phyloP scores from a whole-genome alignment of 2,888 invertebrate genomes.

The Latheticus oryzae region DNA sequence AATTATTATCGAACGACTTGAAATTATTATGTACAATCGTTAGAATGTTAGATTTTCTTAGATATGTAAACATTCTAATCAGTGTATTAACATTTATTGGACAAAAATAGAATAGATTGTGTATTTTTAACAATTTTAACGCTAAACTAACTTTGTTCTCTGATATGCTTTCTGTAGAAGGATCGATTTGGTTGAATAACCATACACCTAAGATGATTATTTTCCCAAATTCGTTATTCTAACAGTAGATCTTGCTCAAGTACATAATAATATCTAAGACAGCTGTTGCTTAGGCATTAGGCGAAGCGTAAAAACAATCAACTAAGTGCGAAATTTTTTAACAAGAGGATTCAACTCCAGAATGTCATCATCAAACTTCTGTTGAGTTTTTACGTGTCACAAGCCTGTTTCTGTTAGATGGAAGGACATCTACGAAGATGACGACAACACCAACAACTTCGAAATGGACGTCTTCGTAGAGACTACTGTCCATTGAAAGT shows the following conservation, averaged over 20 bases:
- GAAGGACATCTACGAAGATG: no score
- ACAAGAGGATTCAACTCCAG: no score
- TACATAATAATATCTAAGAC: conserved; percentile 38
- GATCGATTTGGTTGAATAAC: conserved; percentile 12
- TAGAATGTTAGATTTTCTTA: conserved; percentile 33
- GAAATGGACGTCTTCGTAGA: no score
- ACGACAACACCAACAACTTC: no score
- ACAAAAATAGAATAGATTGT: conserved; percentile 33
- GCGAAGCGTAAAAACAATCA: conserved; percentile 55
- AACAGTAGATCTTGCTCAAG: conserved; percentile 43
- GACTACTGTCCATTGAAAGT: no score
- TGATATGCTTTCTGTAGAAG: conserved; percentile 22
- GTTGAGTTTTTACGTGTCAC: conserved; percentile 34
- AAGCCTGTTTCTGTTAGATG: conserved; percentile 19
- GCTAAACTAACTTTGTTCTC: conserved; percentile 7
- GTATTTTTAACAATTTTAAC: conserved; percentile 28
- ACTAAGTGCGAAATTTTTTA: conserved; percentile 45
- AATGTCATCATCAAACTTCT: conserved; percentile 14
- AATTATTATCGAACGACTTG: conserved; percentile 28
- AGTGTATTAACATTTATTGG: conserved; percentile 32
- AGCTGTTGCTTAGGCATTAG: conserved; percentile 45
- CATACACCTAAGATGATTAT: conserved; percentile 13
- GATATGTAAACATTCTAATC: conserved; percentile 31
- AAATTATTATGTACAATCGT: conserved; percentile 38
- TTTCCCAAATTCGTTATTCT: conserved; percentile 11